phyloP scores from a whole-genome alignment of 2,797 vertebrate species.

The Enteromius unitaeniatus region DNA sequence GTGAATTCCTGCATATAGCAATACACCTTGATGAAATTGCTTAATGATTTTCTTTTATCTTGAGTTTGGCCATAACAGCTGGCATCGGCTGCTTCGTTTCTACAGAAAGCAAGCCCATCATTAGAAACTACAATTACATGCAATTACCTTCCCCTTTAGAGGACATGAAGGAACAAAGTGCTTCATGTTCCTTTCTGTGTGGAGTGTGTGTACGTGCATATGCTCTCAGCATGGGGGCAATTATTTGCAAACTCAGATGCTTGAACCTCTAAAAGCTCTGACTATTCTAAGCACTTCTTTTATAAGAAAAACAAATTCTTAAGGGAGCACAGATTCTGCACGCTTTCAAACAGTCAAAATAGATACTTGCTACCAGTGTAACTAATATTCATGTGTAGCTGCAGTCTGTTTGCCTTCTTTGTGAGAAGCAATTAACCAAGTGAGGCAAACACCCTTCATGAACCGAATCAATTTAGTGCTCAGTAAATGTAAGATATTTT shows the following conservation, averaged over 20 bases:
- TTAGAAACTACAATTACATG: constrained; percentile 58
- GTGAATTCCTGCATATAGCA: constrained; percentile 21
- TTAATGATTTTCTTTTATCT: constrained; percentile 66
- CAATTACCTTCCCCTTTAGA: constrained; percentile 54
- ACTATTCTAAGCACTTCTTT: constrained; percentile 31
- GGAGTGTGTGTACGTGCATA: neutral
- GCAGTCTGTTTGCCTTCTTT: constrained; percentile 23
- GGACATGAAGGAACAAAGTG: constrained; percentile 42
- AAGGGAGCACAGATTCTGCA: constrained; percentile 6
- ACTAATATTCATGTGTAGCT: constrained; percentile 18
- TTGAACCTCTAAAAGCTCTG: constrained; percentile 41
- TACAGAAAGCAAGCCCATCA: constrained; percentile 34
- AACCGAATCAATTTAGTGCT: constrained; percentile 4
- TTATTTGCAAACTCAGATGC: constrained; percentile 29
- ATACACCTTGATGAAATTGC: constrained; percentile 58
- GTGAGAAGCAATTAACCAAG: constrained; percentile 6
- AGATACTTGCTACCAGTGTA: constrained; percentile 10
- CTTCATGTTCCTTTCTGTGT: constrained; percentile 43
- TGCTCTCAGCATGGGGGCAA: constrained; percentile 32
- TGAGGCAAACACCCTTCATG: constrained; percentile 11
- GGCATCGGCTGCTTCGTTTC: constrained; percentile 46
- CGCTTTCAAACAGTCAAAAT: constrained; percentile 19
- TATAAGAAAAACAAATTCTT: constrained; percentile 13
- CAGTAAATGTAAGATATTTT: neutral
- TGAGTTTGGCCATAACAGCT: constrained; percentile 52